Base-by-base conservation (phyloP, 2,888 invertebrate genomes). In the Xestia xanthographa region DNA sequence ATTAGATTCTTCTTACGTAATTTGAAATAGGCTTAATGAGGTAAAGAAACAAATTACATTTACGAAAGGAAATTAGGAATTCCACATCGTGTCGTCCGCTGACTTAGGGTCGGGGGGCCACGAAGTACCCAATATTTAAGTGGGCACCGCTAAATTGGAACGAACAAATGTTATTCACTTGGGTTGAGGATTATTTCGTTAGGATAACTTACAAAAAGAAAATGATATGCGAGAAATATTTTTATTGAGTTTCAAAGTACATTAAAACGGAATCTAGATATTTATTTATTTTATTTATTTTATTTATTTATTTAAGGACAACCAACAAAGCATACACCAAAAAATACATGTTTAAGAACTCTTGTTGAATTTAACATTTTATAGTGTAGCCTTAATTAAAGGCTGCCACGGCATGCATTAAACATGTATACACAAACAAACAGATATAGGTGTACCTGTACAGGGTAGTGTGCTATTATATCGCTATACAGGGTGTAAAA, bases 11-110 rank as follows among this genome's bases (percentile, higher is more conserved):
- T 84, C 29, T 66, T 66, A 68, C 29, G 69, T 48, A 48, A 68
- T 58, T 58, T 67, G 38, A 34, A 77, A 66, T 72, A 67, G 63
- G 29, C 43, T 63, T 45, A 50, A 81, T 62, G 41, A 81, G 62
- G 67, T 22, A 65, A 63, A 63, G 70, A 74, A 72, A 83, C 68
- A 83, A 86, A 83, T 80, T 77, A 77, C 73, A 79, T 74, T 79
- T 82, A 62, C 48, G 50, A 82, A 77, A 75, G 66, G 71, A 71
- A 86, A 85, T 85, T 83, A 74, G 67, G 71, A 74, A 80, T 80
- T 83, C 72, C 67, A 73, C 74, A 74, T 79, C 74, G 73, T 66
- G 34, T 50, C 58, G 72, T 82, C 66, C 80, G 50, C 75, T 86
- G 48, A 38, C 45, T 62, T 29, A 63, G 56, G 72, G 58, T 50